These are phyloP conservation scores for Heteronetta atricapilla DNA, from an alignment of 2,113 vertebrate species.

Conservation along the genomic window DNA sequence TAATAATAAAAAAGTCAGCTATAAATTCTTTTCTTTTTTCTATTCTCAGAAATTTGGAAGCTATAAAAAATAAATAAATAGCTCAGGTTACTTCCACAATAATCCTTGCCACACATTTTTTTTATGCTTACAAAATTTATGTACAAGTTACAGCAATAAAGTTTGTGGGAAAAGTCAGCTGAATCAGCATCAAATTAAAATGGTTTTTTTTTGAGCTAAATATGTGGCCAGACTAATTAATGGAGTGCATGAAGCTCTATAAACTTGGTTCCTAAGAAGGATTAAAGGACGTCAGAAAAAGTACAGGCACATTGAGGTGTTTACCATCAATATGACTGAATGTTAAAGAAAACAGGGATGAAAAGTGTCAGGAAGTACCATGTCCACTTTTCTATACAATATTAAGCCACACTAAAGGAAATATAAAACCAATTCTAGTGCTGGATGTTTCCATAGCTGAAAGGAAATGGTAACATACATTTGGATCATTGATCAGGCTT, in stretches of 20 bases:
- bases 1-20: rapidly evolving
- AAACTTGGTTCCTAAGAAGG: neutral
- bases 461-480: neutral
- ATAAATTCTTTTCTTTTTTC: neutral
- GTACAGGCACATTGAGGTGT: neutral
- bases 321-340: neutral
- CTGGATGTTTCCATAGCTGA: neutral
- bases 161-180: neutral
- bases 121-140: neutral
- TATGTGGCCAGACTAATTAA: neutral
- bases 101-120: neutral
- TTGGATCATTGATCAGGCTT: neutral
- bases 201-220: neutral
- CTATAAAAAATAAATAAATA: neutral
- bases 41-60: neutral
- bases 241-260: neutral
- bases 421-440: neutral
- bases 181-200: neutral
- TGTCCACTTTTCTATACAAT: neutral
- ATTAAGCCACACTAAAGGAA: neutral
- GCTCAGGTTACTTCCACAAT: neutral
- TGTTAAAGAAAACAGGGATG: neutral
- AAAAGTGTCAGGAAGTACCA: neutral
- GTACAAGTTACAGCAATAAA: neutral
- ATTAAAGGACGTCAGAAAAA: neutral